These are phyloP conservation scores for Onychomys leucogaster DNA, from an alignment of 2,797 vertebrate genomes.

Conservation along the genomic window DNA sequence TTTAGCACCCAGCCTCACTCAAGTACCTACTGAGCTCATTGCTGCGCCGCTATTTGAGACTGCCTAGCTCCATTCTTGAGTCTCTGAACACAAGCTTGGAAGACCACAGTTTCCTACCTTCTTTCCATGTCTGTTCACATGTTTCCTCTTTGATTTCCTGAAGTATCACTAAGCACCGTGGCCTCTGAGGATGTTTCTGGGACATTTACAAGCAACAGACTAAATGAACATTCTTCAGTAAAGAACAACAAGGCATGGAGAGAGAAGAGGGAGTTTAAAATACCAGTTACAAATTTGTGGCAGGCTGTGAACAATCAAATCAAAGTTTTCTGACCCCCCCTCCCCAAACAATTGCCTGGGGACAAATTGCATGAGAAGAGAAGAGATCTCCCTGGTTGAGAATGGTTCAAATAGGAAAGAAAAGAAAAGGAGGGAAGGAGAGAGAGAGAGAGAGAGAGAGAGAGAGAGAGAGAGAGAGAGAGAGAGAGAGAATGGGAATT, in stretches of 20 bases:
- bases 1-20: not conserved
- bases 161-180: not conserved
- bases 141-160: not conserved
- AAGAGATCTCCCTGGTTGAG: not conserved
- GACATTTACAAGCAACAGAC: not conserved
- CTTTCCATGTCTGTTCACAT: not conserved
- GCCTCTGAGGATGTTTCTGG: not conserved
- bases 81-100: not conserved
- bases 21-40: accelerated
- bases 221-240: not conserved
- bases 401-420: not conserved
- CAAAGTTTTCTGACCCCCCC: not conserved
- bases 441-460: not conserved
- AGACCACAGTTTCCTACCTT: not conserved
- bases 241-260: not conserved
- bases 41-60: not conserved
- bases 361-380: not conserved
- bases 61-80: not conserved
- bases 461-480: not conserved
- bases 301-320: not conserved
- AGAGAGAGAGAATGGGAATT: not conserved
- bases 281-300: not conserved
- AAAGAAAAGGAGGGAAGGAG: not conserved
- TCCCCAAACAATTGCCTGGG: not conserved
- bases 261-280: not conserved